Evolutionary conservation across 2,888 invertebrate species (phyloP).

Genomic region (Sinopyrophorus schimmeli): DNA sequence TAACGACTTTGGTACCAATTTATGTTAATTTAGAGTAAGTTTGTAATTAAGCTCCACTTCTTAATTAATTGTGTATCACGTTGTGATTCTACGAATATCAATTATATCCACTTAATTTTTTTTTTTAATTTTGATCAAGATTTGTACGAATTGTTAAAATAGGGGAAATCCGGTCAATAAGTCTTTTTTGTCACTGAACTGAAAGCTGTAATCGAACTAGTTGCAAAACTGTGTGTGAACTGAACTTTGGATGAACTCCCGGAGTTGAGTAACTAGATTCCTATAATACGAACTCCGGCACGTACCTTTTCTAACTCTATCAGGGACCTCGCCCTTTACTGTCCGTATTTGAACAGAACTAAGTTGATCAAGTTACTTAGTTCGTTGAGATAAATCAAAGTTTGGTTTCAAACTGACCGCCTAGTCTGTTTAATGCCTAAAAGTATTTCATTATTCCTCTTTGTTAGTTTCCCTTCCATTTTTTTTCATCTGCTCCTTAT

Average conservation of each 20-base stretch:
- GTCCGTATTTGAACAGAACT: conserved; percentile 24
- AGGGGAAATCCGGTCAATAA: conserved; percentile 9
- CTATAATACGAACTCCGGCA: conserved; percentile 23
- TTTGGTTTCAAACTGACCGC: neutral
- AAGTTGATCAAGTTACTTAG: conserved; percentile 21
- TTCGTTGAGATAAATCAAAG: conserved; percentile 21
- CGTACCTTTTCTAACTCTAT: conserved; percentile 28
- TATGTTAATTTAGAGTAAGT: too few relatives aligned
- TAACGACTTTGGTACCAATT: too few relatives aligned
- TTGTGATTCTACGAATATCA: too few relatives aligned
- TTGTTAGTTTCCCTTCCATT: neutral
- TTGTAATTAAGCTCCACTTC: too few relatives aligned
- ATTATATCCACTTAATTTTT: too few relatives aligned
- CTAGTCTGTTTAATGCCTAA: neutral
- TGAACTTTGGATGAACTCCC: conserved; percentile 15
- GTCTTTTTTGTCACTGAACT: conserved; percentile 12
- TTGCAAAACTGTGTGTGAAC: conserved; percentile 11
- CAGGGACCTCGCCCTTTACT: conserved; percentile 17
- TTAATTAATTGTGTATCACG: too few relatives aligned
- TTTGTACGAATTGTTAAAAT: too few relatives aligned
- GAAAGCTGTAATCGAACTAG: conserved; percentile 9
- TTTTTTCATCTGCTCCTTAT: neutral
- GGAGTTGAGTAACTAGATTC: conserved; percentile 15
- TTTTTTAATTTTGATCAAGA: too few relatives aligned
- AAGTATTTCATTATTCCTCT: conserved; percentile 4